Conservation (phyloP, 2,113 vertebrate species). For the Chaetodon trifascialis region DNA sequence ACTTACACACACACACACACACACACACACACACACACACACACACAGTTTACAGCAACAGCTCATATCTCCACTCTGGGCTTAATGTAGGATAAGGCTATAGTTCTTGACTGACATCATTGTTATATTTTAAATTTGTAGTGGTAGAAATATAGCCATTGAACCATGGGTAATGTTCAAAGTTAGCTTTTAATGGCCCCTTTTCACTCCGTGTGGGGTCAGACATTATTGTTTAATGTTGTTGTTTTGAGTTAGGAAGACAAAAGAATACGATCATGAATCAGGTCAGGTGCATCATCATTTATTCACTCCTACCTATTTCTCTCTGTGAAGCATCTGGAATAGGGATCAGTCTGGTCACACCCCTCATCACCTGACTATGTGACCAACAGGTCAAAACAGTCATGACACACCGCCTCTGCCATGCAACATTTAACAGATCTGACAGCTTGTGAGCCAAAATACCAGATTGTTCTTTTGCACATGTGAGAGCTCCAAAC, state of each 20-base stretch:
- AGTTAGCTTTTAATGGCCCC: no score
- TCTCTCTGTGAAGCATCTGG: slow-evolving; percentile 63
- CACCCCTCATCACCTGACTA: slow-evolving; percentile 31
- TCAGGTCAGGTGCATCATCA: slow-evolving; percentile 5
- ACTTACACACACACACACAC: no score
- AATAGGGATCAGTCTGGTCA: slow-evolving; percentile 34
- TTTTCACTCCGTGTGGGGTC: no score
- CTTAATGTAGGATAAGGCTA: no score
- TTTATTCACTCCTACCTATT: slow-evolving; percentile 5
- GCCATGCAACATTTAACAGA: slow-evolving; percentile 1
- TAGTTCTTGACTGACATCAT: no score
- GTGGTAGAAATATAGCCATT: no score
- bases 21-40: no score
- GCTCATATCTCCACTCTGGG: no score
- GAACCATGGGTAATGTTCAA: no score
- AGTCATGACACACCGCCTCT: slow-evolving; percentile 6
- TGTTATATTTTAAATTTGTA: no score
- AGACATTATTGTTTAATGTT: not conserved
- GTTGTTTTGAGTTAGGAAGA: not conserved
- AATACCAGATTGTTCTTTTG: slow-evolving; percentile 64
- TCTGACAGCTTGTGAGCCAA: slow-evolving; percentile 8
- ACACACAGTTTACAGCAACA: no score
- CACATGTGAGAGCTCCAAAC: slow-evolving; percentile 46
- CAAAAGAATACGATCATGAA: not conserved
- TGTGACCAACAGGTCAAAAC: slow-evolving; percentile 22